Base-by-base conservation (phyloP, 2,113 vertebrate genomes). In the Sarotherodon lohbergeri region DNA sequence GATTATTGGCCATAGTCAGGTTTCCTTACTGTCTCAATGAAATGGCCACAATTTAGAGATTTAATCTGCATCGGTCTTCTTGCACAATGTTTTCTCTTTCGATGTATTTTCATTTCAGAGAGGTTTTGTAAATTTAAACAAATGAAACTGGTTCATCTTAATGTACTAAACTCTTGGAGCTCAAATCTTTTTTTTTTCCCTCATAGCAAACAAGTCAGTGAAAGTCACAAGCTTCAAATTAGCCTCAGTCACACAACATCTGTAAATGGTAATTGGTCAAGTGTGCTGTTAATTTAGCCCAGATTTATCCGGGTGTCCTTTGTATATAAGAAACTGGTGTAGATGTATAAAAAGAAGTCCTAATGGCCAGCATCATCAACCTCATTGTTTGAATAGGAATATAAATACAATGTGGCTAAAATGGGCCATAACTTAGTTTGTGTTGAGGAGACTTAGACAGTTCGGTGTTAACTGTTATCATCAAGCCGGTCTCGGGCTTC, bases 191-290 rank as follows among this genome's bases (percentile, higher is more conserved):
- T 24, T 32, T 66, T 48, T 32, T n/a, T 5, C 0, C 11, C 46
- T 78, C n/a, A 13, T 56, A 29, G 29, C 4, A 79, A 68, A 84
- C 48, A 73, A 73, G 32, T 29, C 46, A 50, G 6, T 76, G 19
- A 86, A 32, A 61, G 80, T 90, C 82, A 91, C 54, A 61, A 79
- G 83, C 32, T 85, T 90, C 82, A 82, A 29, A 92, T 91, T 73
- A 63, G 19, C 50, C 24, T 29, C 66, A 88, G 71, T 89, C 88
- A 88, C 36, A 81, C 80, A 68, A 54, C n/a, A 41, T 29, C 43
- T n/a, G 7, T 81, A 73, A 84, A 32, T 55, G 29, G 11, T 61
- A 73, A 84, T 54, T 55, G 10, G 43, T 83, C 50, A 83, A 59
- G 29, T 57, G 61, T 85, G 82, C 56, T 48, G 34, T 80, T 84